Evolutionary conservation across 1,140 invertebrate genomes (phyloP), one percentile per base, ranked within the genome.

Genomic region (Heliconius himera): DNA sequence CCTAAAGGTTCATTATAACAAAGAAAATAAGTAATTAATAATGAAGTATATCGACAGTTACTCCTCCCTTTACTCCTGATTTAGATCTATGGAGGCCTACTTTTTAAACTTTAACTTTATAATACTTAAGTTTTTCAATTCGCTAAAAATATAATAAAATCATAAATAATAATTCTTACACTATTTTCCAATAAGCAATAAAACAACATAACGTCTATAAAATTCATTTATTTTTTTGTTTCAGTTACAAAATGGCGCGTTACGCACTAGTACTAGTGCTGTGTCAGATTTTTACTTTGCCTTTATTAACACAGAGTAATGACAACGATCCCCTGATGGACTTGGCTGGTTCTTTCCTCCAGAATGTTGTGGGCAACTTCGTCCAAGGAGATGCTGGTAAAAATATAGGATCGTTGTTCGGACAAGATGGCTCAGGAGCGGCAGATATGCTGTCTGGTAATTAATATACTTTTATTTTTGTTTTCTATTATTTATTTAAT

Each of bases 301-400:
- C 90, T 2, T 84, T 89, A 5, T 82, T 85, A 6, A 81, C 83
- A 4, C 73, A 90, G 1, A 87, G 87, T 29, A 85, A 89, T 54
- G 92, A 91, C 56, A 93, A 94, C n/a, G 96, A 95, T 86, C 95
- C 96, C 2, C 87, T 96, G 41, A 76, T 95, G 76, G 95, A 96
- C 75, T 88, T 96, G 73, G 95, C 95, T 4, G 95, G 95, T 4
- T 93, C 95, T 71, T 95, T 96, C 73, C 88, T 96, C 33, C 95
- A 96, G 82, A 95, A 95, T 77, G 91, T 89, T 0, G 87, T 95
- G 0, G 95, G 94, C 3, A 95, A 92, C 22, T 88, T 96, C 0
- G 84, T 96, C n/a, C 95, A 96, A 82, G 95, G 95, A 38, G 95
- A 95, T 56, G 94, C 92, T 46, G 95, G 87, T 6, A 92, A 94